phyloP scores from a whole-genome alignment of 2,888 invertebrate genomes.

The Gymnoscelis rufifasciata region DNA sequence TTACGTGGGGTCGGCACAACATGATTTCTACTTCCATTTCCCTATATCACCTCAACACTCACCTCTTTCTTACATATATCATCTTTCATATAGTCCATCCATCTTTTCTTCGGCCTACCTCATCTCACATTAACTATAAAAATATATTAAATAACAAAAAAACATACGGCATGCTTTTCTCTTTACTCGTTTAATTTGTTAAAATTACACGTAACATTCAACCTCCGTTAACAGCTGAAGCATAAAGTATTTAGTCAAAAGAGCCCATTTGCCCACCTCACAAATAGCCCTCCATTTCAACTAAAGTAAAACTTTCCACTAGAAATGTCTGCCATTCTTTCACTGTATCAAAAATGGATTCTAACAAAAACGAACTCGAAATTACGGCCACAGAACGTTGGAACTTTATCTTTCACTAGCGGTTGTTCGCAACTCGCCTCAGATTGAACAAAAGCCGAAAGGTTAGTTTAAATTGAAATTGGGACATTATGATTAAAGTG shows the following conservation, averaged over 20 bases:
- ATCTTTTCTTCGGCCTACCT: too few species aligned
- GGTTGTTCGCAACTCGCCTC: conserved; percentile 13
- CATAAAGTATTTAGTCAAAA: background rate
- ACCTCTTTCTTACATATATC: too few species aligned
- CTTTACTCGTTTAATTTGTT: too few species aligned
- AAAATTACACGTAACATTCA: too few species aligned
- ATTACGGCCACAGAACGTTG: conserved; percentile 3
- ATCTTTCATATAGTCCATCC: too few species aligned
- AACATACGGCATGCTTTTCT: too few species aligned
- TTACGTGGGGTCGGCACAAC: too few species aligned
- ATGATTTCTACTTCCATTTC: too few species aligned
- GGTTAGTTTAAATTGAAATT: background rate
- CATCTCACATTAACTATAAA: too few species aligned
- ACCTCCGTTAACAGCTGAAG: background rate
- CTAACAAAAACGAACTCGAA: conserved; percentile 6
- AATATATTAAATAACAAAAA: too few species aligned
- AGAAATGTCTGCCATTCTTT: conserved; percentile 6
- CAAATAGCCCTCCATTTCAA: background rate
- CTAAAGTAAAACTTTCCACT: background rate
- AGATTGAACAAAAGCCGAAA: conserved; percentile 16
- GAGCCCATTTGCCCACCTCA: background rate
- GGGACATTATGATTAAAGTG: too few species aligned
- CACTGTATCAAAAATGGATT: conserved; percentile 10
- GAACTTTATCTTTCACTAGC: conserved; percentile 16
- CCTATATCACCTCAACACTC: too few species aligned